Conservation (phyloP, 2,797 vertebrate species). For the Sparus aurata region DNA sequence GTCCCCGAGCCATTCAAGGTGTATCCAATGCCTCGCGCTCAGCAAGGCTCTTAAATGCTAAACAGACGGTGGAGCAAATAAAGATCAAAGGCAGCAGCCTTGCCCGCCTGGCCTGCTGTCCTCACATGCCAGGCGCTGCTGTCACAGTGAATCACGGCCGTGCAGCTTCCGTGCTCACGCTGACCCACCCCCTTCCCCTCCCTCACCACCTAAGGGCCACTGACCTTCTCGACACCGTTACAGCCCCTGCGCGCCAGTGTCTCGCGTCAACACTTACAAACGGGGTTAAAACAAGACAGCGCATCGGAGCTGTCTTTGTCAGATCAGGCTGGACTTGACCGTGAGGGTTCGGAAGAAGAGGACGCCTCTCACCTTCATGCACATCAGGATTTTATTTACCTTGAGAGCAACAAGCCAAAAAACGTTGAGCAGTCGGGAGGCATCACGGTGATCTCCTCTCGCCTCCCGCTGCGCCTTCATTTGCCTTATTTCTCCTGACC, state of each 20-base stretch:
- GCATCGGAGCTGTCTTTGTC: conserved; percentile 14
- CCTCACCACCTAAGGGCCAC: conserved; percentile 56
- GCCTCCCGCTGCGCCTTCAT: background rate
- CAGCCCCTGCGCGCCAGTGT: conserved; percentile 46
- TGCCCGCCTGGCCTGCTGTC: conserved; percentile 79
- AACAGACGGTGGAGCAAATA: conserved; percentile 85
- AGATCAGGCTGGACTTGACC: conserved; percentile 26
- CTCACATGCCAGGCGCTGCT: conserved; percentile 83
- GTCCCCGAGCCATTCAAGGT: conserved; percentile 82
- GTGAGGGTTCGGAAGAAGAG: conserved; percentile 1
- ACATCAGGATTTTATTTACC: conserved; percentile 8
- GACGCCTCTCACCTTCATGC: background rate
- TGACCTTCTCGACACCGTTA: conserved; percentile 21
- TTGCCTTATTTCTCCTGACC: background rate
- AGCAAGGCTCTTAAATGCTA: conserved; percentile 86
- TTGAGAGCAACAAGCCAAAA: background rate
- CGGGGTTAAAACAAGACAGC: conserved; percentile 40
- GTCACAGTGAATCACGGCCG: conserved; percentile 81
- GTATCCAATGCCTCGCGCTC: conserved; percentile 85
- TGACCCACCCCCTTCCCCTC: background rate
- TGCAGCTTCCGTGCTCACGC: conserved; percentile 61
- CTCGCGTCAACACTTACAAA: conserved; percentile 45
- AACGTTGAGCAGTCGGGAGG: background rate
- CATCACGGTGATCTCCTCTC: background rate
- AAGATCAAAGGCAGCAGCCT: conserved; percentile 87